Evolutionary conservation across 2,888 invertebrate genomes (phyloP).

Genomic region (Mesochorus sp.): DNA sequence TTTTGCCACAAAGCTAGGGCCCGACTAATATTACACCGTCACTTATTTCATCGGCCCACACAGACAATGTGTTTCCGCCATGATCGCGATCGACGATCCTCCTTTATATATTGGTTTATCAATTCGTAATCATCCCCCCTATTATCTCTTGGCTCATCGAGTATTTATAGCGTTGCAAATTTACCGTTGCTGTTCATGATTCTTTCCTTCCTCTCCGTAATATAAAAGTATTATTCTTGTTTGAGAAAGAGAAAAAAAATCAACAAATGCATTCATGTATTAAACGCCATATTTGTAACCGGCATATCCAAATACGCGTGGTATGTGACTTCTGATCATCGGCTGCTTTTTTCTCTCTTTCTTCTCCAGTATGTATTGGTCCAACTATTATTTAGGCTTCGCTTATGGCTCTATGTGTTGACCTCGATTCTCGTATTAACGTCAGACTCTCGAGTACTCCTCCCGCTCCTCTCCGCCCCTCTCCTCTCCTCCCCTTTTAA

Average conservation of each 20-base stretch:
- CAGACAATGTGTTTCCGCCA: conserved; percentile 41
- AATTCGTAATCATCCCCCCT: not conserved
- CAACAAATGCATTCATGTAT: no score
- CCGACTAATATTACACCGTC: conserved; percentile 31
- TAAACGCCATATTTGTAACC: not conserved
- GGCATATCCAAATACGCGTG: not conserved
- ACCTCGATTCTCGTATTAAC: conserved; percentile 46
- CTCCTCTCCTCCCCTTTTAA: not conserved
- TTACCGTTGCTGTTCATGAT: not conserved
- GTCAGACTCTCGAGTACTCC: conserved; percentile 24
- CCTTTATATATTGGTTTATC: conserved; percentile 16
- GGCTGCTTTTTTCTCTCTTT: not conserved
- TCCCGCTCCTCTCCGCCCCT: not conserved
- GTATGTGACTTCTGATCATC: not conserved
- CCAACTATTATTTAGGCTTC: conserved; percentile 26
- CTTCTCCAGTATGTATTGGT: not conserved
- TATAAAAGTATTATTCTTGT: no score
- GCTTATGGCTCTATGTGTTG: conserved; percentile 34
- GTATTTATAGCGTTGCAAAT: conserved; percentile 15
- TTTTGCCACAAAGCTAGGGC: conserved; percentile 77
- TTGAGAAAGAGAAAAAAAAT: no score
- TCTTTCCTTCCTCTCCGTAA: not conserved
- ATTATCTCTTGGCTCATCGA: conserved; percentile 50
- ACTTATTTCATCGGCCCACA: conserved; percentile 37
- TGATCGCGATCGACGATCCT: conserved; percentile 21